Evolutionary conservation across 2,113 vertebrate species (phyloP).

Genomic region (Pangasianodon gigas): DNA sequence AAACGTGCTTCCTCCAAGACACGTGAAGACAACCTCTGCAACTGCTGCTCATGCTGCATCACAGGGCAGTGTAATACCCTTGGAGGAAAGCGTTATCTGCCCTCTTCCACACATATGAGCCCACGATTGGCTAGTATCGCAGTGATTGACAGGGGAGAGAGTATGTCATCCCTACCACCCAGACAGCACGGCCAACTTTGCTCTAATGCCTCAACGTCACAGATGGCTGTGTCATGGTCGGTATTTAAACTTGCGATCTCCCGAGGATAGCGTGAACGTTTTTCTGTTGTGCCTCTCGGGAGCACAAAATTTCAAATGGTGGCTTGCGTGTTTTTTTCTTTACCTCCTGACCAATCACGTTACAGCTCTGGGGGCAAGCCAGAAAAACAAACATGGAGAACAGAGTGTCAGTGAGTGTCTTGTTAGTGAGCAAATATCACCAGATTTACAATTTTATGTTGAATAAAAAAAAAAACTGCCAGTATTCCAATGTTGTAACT

Average conservation of each 20-base stretch:
- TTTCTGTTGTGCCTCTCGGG: neutral
- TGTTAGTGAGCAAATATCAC: neutral
- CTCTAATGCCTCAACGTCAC: neutral
- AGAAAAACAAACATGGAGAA: neutral
- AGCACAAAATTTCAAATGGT: too few relatives aligned
- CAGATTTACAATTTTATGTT: neutral
- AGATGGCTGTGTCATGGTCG: too few relatives aligned
- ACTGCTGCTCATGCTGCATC: neutral
- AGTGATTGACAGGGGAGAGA: neutral
- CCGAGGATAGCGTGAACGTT: too few relatives aligned
- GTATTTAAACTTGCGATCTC: too few relatives aligned
- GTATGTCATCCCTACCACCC: neutral
- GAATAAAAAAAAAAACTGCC: neutral
- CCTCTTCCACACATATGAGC: neutral
- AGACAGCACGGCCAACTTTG: neutral
- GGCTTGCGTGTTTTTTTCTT: neutral
- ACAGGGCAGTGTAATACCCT: neutral
- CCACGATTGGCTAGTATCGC: neutral
- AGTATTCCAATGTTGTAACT: neutral
- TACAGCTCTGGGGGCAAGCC: neutral
- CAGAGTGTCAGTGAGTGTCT: neutral
- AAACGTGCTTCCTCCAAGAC: neutral
- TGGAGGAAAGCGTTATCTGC: neutral
- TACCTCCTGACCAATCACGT: neutral
- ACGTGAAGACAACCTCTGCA: neutral